phyloP scores from a whole-genome alignment of 2,113 vertebrate species.

The Picathartes gymnocephalus region DNA sequence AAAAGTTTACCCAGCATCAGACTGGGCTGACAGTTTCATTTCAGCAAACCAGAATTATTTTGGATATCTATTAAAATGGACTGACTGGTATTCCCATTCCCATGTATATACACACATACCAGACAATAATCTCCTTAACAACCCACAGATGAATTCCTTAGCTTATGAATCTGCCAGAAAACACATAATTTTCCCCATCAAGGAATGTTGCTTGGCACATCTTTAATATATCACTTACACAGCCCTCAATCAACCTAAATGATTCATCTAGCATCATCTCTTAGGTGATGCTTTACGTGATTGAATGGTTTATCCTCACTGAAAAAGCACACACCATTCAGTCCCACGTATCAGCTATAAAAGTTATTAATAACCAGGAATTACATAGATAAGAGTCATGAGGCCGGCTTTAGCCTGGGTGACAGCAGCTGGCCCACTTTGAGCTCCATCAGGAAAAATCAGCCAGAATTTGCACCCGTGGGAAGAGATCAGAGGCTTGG shows the following conservation, averaged over 20 bases:
- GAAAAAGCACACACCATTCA: conserved; percentile 33
- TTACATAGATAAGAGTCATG: conserved; percentile 24
- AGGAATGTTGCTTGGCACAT: conserved; percentile 55
- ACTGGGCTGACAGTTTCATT: not conserved
- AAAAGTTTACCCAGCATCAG: not conserved
- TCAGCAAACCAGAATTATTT: not conserved
- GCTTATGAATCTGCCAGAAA: conserved; percentile 54
- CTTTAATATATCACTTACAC: conserved; percentile 52
- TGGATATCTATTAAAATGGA: not conserved
- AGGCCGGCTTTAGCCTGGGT: not conserved
- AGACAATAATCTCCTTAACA: conserved; percentile 45
- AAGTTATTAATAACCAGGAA: conserved; percentile 60
- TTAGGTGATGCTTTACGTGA: not conserved
- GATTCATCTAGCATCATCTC: conserved; percentile 45
- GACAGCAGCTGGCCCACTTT: conserved; percentile 6
- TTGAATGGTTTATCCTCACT: conserved; percentile 39
- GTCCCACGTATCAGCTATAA: conserved; percentile 22
- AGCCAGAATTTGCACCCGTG: not conserved
- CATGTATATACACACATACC: not conserved
- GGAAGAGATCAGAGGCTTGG: conserved; percentile 33
- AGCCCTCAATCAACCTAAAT: conserved; percentile 54
- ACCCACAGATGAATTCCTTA: conserved; percentile 41
- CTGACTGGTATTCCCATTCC: not conserved
- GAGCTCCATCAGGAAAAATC: not conserved
- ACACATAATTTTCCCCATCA: conserved; percentile 53